Evolutionary conservation across 1,140 invertebrate genomes (phyloP), one percentile per base, ranked within the genome.

Genomic region (Trichogramma pretiosum): DNA sequence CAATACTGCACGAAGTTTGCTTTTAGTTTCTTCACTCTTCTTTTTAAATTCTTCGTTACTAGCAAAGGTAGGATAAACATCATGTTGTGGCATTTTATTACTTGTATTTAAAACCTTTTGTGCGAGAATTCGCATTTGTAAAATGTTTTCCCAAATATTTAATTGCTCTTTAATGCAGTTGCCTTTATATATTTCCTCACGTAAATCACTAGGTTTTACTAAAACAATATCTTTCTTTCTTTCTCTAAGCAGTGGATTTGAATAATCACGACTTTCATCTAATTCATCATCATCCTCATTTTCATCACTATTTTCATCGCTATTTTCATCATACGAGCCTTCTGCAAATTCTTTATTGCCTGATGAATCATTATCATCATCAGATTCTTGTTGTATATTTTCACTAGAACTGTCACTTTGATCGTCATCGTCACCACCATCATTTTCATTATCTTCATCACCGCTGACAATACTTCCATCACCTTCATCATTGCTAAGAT

Each of bases 101-200:
- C 81, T 77, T 19, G 74, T 74, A 36, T 74, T 62, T 23, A 92
- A 61, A 57, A 82, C 78, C 65, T 89, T 89, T 63, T 94, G 90
- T 4, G 93, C 63, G 58, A 87, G 83, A 52, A 94, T 93, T 54
- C 90, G 74, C 57, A 81, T 73, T 67, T 94, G 88, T 14, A 93
- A 59, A 2, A 93, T 62, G 48, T 75, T 80, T 65, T 93, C 90
- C 87, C 87, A 93, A 1, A 92, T 59, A 48, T 76, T 72, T 11
- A 87, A 60, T 61, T 93, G 87, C 63, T 83, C 83, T 66, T 77
- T 77, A 1, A 89, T 81, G 60, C 80, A 81, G n/a, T 75, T 68
- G 23, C 84, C 86, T 72, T 89, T 91, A 56, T 84, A 79, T 3
- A 84, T 73, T 60, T 87, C 81, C 53, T 74, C 74, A n/a, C 67